A percentile compares a stretch with the other conserved stretches of the same genome.
These are phyloP conservation scores for Dermatemys mawii DNA, from an alignment of 2,113 vertebrate species.

Conservation along the genomic window DNA sequence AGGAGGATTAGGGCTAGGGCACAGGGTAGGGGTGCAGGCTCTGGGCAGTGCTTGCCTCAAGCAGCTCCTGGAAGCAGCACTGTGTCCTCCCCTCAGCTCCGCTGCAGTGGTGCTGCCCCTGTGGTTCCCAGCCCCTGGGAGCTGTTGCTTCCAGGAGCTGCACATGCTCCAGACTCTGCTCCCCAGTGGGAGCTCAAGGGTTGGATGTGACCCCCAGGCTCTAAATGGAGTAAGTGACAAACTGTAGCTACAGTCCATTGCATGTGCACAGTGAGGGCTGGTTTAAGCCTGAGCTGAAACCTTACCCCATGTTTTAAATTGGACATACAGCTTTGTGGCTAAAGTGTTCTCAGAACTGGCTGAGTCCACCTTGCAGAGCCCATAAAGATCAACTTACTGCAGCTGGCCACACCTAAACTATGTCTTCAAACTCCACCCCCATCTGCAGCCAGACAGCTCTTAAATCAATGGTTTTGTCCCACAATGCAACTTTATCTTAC, in stretches of 20 bases:
- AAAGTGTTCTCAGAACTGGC: background rate
- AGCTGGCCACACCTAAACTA: fast-evolving
- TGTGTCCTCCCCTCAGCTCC: too few relatives aligned
- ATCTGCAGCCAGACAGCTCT: fast-evolving
- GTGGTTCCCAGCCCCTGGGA: too few relatives aligned
- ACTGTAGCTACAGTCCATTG: too few relatives aligned
- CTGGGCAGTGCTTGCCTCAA: too few relatives aligned
- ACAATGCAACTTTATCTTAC: background rate
- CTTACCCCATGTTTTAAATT: background rate
- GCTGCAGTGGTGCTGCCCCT: too few relatives aligned
- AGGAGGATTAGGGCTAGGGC: too few relatives aligned
- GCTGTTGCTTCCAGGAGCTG: too few relatives aligned
- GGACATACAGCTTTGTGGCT: background rate
- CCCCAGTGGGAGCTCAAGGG: too few relatives aligned
- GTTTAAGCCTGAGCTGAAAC: background rate
- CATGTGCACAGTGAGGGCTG: background rate
- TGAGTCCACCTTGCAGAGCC: too few relatives aligned
- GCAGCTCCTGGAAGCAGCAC: too few relatives aligned
- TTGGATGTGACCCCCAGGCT: background rate
- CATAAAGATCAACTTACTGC: background rate
- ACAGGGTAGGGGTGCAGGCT: too few relatives aligned
- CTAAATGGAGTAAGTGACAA: background rate
- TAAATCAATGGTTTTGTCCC: background rate
- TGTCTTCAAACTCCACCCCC: background rate
- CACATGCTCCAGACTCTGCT: too few relatives aligned